A percentile compares a stretch with the other conserved stretches of the same genome.
Conservation (phyloP, 1,140 invertebrate species). For the Homalodisca vitripennis region DNA sequence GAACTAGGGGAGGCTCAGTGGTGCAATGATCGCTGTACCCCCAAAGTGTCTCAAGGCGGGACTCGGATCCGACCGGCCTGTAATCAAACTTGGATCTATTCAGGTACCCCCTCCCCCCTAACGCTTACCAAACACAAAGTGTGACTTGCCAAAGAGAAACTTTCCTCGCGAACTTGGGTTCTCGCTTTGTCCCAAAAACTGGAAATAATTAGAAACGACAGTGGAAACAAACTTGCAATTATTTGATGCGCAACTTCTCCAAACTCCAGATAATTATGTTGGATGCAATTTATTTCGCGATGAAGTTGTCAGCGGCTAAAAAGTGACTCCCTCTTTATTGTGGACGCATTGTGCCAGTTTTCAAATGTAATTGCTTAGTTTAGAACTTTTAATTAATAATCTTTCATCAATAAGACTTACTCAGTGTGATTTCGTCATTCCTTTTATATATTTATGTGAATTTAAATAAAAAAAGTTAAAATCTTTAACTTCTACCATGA, state of each 20-base stretch:
- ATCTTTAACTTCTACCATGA: too few species aligned
- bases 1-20: too few species aligned
- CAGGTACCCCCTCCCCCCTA: background rate
- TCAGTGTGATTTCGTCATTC: too few species aligned
- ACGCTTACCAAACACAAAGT: background rate
- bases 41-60: too few species aligned
- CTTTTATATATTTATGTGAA: too few species aligned
- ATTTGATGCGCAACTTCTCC: constrained; percentile 14
- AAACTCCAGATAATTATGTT: background rate
- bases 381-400: background rate
- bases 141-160: constrained; percentile 4
- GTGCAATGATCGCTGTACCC: too few species aligned
- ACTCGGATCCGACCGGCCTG: background rate
- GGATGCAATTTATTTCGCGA: constrained; percentile 5
- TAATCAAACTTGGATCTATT: constrained; percentile 14
- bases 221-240: constrained; percentile 4
- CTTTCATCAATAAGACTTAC: too few species aligned
- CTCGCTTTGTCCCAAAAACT: constrained; percentile 6
- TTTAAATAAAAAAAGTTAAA: too few species aligned
- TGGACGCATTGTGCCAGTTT: background rate
- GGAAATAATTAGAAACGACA: constrained; percentile 16
- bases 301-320: background rate
- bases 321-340: background rate
- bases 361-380: background rate
- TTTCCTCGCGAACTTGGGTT: background rate